phyloP scores from a whole-genome alignment of 2,888 invertebrate genomes.

The Trichacis sp. region DNA sequence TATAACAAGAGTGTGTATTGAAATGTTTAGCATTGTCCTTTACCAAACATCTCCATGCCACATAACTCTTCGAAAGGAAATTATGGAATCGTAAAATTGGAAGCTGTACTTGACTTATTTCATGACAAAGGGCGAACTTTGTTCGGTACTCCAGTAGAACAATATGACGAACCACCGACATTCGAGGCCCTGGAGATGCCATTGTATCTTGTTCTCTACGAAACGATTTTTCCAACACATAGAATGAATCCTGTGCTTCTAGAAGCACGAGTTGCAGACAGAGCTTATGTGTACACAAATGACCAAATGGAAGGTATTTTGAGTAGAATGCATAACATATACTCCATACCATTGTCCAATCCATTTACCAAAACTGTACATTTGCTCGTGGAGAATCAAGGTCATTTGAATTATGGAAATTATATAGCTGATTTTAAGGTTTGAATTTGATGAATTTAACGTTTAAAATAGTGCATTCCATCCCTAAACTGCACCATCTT shows the following conservation, averaged over 20 bases:
- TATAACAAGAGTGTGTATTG: too few species aligned
- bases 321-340: constrained; percentile 50
- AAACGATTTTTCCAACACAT: constrained; percentile 56
- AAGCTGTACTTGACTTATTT: too few species aligned
- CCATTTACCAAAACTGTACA: constrained; percentile 54
- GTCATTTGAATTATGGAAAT: constrained; percentile 79
- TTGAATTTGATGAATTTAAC: too few species aligned
- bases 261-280: constrained; percentile 69
- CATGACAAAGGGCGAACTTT: too few species aligned
- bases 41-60: too few species aligned
- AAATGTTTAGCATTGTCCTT: too few species aligned
- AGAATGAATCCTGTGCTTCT: constrained; percentile 64
- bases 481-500: too few species aligned
- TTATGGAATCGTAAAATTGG: too few species aligned
- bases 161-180: constrained; percentile 68
- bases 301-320: constrained; percentile 46
- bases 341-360: constrained; percentile 38
- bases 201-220: constrained; percentile 70
- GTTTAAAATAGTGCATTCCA: too few species aligned
- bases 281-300: constrained; percentile 72
- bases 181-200: constrained; percentile 70
- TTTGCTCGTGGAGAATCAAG: constrained; percentile 81
- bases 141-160: constrained; percentile 58
- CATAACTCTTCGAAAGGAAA: too few species aligned
- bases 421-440: constrained; percentile 68